These are phyloP conservation scores for Halichoerus grypus DNA, from an alignment of 2,113 vertebrate genomes.

Conservation along the genomic window DNA sequence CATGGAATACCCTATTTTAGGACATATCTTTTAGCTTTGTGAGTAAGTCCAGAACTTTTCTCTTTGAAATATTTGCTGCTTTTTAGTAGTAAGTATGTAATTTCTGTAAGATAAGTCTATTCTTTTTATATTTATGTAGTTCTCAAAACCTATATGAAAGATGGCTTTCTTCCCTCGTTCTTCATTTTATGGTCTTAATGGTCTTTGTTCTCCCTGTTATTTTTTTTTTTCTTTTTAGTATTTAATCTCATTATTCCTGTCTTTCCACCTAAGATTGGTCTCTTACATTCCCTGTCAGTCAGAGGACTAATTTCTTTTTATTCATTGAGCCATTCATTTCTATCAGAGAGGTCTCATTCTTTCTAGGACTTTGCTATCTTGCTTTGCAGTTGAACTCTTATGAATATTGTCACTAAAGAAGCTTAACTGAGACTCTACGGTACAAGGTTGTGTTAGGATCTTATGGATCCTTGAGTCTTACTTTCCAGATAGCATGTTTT, in stretches of 20 bases:
- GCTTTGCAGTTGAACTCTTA: background rate
- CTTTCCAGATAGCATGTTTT: constrained; percentile 33
- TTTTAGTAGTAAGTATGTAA: background rate
- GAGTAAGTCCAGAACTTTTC: background rate
- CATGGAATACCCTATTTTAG: background rate
- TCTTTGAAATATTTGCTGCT: background rate
- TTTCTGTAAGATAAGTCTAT: background rate
- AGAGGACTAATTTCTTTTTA: background rate
- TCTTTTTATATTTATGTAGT: background rate
- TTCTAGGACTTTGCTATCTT: background rate
- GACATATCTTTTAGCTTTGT: background rate
- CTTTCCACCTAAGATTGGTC: background rate
- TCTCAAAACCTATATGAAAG: background rate
- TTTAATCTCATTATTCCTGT: constrained; percentile 34
- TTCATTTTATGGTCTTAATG: background rate
- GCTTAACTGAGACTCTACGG: background rate
- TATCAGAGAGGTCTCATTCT: background rate
- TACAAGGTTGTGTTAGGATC: background rate
- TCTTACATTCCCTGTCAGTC: background rate
- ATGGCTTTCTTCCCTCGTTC: background rate
- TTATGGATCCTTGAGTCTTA: background rate
- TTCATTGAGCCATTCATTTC: background rate
- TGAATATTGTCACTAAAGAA: background rate
- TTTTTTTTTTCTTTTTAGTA: constrained; percentile 19
- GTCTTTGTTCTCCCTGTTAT: background rate